A percentile compares a stretch with the other conserved stretches of the same genome.
Conservation (phyloP, 2,113 vertebrate species). For the Austrofundulus limnaeus region DNA sequence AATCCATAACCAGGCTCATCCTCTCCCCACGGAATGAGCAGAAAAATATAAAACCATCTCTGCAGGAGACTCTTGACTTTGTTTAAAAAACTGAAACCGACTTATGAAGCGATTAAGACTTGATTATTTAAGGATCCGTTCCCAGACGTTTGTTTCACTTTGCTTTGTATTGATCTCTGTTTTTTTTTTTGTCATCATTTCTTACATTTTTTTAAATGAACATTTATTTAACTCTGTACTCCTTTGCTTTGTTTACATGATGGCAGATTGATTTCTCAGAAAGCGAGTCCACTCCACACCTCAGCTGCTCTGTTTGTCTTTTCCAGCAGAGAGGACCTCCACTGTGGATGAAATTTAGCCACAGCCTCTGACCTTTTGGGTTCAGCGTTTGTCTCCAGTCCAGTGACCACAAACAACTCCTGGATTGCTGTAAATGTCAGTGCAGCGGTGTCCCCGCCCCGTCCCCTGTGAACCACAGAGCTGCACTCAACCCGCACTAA, state of each 20-base stretch:
- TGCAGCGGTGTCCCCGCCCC: constrained; percentile 55
- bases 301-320: constrained; percentile 73
- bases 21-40: constrained; percentile 84
- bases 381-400: constrained; percentile 76
- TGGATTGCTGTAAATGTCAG: constrained; percentile 79
- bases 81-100: constrained; percentile 79
- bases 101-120: constrained; percentile 61
- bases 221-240: constrained; percentile 31
- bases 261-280: constrained; percentile 61
- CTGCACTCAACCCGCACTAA: constrained; percentile 71
- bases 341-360: constrained; percentile 72
- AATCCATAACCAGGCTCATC: constrained; percentile 97
- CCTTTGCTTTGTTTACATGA: constrained; percentile 61
- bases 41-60: constrained; percentile 87
- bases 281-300: constrained; percentile 64
- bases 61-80: constrained; percentile 87
- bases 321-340: constrained; percentile 75
- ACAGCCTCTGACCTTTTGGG: constrained; percentile 66
- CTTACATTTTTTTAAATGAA: background rate
- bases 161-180: constrained; percentile 37
- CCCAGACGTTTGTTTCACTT: constrained; percentile 39
- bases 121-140: constrained; percentile 66
- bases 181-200: constrained; percentile 10
- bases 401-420: constrained; percentile 78
- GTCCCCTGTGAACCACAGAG: constrained; percentile 66